phyloP scores from a whole-genome alignment of 2,888 invertebrate genomes.

The Morpho deidamia region DNA sequence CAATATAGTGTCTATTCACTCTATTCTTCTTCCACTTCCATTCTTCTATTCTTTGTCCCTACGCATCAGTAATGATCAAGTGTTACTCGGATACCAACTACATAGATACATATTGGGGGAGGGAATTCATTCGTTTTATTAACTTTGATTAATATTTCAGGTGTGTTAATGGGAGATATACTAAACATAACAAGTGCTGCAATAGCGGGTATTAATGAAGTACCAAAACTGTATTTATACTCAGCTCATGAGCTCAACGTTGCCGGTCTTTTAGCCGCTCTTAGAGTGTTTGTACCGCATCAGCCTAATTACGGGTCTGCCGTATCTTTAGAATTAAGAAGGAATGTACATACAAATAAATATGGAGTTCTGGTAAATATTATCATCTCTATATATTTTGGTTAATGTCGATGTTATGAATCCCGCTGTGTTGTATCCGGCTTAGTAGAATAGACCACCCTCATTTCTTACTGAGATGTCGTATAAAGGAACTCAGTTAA shows the following conservation, averaged over 20 bases:
- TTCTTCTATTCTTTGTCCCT: too few species aligned
- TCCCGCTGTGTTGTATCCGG: too few species aligned
- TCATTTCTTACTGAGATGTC: too few species aligned
- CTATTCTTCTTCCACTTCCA: too few species aligned
- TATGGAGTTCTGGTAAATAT: slow-evolving; percentile 63
- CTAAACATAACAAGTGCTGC: slow-evolving; percentile 59
- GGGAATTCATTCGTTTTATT: neutral
- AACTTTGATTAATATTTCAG: slow-evolving; percentile 36
- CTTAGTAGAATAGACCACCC: too few species aligned
- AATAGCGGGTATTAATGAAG: slow-evolving; percentile 52
- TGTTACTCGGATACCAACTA: too few species aligned
- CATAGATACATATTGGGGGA: too few species aligned
- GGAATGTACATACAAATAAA: slow-evolving; percentile 33
- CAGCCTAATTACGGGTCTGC: slow-evolving; percentile 78
- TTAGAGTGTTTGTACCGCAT: slow-evolving; percentile 73
- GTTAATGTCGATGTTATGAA: too few species aligned
- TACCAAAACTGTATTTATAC: slow-evolving; percentile 67
- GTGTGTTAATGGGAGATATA: slow-evolving; percentile 68
- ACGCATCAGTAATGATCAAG: too few species aligned
- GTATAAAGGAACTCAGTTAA: too few species aligned
- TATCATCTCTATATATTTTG: neutral
- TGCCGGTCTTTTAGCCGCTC: slow-evolving; percentile 73
- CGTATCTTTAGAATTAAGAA: slow-evolving; percentile 73
- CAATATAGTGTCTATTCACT: too few species aligned
- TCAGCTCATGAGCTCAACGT: slow-evolving; percentile 82